Percentiles rank a stretch among this genome's conserved stretches.
These are phyloP conservation scores for Drosophila quinaria DNA, from an alignment of 2,888 invertebrate genomes.

Conservation along the genomic window DNA sequence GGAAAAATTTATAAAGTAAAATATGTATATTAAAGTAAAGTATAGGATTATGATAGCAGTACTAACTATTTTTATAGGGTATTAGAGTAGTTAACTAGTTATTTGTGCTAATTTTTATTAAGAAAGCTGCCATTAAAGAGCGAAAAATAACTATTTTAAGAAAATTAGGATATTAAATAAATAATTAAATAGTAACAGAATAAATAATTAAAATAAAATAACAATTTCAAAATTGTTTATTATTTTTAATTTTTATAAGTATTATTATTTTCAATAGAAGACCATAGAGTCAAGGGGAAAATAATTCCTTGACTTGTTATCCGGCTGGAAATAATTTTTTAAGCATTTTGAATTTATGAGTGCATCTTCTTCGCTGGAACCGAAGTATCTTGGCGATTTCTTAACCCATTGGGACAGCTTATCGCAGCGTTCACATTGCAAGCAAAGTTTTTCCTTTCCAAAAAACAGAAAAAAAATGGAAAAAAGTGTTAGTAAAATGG, in stretches of 20 bases:
- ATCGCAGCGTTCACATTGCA: slow-evolving; percentile 58
- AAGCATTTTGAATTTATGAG: slow-evolving; percentile 43
- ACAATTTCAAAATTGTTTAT: too few relatives aligned
- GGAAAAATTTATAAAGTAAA: background rate
- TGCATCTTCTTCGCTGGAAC: slow-evolving; percentile 12
- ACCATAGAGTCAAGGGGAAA: too few relatives aligned
- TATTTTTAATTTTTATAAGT: too few relatives aligned
- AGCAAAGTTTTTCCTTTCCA: slow-evolving; percentile 49
- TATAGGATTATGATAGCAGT: background rate
- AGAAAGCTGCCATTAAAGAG: too few relatives aligned
- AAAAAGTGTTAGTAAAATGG: slow-evolving; percentile 31
- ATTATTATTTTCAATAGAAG: too few relatives aligned
- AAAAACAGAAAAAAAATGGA: slow-evolving; percentile 17
- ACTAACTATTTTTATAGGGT: background rate
- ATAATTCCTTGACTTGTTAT: background rate
- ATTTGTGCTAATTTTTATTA: too few relatives aligned
- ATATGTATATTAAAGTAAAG: background rate
- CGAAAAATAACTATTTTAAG: too few relatives aligned
- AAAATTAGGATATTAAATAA: too few relatives aligned
- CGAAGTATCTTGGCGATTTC: slow-evolving; percentile 27
- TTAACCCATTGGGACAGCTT: slow-evolving; percentile 55
- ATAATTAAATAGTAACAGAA: background rate
- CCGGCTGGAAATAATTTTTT: background rate
- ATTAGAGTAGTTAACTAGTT: too few relatives aligned
- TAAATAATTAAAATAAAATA: background rate